phyloP scores from a whole-genome alignment of 2,888 invertebrate species.

The Spilosoma lubricipeda region DNA sequence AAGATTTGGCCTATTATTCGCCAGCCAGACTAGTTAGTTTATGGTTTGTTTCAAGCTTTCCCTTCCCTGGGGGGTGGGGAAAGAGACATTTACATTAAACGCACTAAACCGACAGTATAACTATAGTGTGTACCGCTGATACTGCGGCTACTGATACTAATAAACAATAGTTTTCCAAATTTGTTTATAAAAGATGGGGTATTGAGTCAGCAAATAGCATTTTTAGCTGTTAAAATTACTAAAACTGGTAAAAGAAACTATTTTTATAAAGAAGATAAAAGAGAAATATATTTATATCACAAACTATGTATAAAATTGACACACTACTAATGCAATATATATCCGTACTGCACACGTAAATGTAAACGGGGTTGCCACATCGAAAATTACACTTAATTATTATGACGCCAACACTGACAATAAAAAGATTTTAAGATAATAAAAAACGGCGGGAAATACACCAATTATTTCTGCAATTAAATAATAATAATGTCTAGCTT shows the following conservation, averaged over 20 bases:
- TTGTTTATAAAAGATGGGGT: background rate
- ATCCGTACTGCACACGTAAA: slow-evolving; percentile 30
- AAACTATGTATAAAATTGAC: background rate
- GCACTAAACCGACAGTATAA: background rate
- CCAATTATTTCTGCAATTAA: slow-evolving; percentile 43
- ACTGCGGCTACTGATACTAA: background rate
- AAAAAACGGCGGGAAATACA: slow-evolving; percentile 38
- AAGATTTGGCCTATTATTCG: too few relatives aligned
- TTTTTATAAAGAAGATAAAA: background rate
- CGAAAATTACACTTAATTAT: slow-evolving; percentile 51
- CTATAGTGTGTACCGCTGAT: too few relatives aligned
- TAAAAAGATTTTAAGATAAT: slow-evolving; percentile 52
- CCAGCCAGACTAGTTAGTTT: too few relatives aligned
- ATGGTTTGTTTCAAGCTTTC: too few relatives aligned
- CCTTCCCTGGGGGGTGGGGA: too few relatives aligned
- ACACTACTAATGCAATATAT: slow-evolving; percentile 25
- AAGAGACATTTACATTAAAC: background rate
- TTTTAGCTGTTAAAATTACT: background rate
- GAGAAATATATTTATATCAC: background rate
- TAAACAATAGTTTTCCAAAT: too few relatives aligned
- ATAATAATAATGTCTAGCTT: slow-evolving; percentile 11
- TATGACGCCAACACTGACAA: slow-evolving; percentile 40
- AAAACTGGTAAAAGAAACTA: too few relatives aligned
- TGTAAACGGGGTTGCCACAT: slow-evolving; percentile 42
- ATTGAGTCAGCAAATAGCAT: background rate